Evolutionary conservation across 1,140 invertebrate genomes (phyloP), one percentile per base, ranked within the genome.

Genomic region (Anagrus nilaparvatae): DNA sequence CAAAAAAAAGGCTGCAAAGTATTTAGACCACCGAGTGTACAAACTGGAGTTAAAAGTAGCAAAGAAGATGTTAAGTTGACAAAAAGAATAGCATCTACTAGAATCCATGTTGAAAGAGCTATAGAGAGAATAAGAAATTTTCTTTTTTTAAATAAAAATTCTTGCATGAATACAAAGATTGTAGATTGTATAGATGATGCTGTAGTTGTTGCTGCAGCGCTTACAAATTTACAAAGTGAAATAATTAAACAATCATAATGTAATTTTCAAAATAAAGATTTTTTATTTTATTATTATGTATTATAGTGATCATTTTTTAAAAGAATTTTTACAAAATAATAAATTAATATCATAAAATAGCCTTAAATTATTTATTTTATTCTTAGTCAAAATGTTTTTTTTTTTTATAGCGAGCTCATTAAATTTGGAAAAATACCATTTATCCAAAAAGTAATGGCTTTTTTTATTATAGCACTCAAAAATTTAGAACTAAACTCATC

Each of bases 21-120:
- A 31, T 37, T 66, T 37, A 39, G 61, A 30, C 63, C 61, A 18
- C 59, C 62, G 37, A 60, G 55, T 53, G 62, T 63, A 18, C 14
- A 6, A 34, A 13, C 43, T 29, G 31, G 30, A 21, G 36, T 24
- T 10, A 48, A 52, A 32, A 20, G 36, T 10, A 47, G 46, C 3
- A 56, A 61, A 49, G 23, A 48, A 33, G 55, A 64, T 43, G 55
- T 55, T 13, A 50, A 12, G 60, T 65, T 47, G 48, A 50, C 59
- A 18, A 66, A 63, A 51, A 44, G 40, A 44, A 60, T 65, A 35
- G 61, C 62, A 41, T 57, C 53, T 44, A 51, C 66, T 40, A 46
- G 61, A 42, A 59, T 64, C 18, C 58, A 66, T 42, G 39, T 67
- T 13, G 62, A 66, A 46, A 12, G 65, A 29, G 57, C 60, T 3